A percentile compares a stretch with the other conserved stretches of the same genome.
phyloP scores from a whole-genome alignment of 2,113 vertebrate genomes.

The Corynorhinus townsendii region DNA sequence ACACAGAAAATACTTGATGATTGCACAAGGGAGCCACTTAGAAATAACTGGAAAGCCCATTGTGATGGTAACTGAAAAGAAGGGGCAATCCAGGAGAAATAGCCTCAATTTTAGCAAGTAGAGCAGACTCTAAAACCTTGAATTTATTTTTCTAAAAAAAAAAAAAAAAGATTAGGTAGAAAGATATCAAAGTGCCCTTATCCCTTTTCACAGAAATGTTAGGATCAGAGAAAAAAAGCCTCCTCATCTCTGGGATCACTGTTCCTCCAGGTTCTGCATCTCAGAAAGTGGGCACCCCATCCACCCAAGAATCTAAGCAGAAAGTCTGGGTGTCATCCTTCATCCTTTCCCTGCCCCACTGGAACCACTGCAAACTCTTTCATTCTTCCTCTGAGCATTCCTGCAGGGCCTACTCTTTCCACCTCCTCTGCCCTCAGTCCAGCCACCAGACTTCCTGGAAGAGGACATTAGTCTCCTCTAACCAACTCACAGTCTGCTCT shows the following conservation, averaged over 20 bases:
- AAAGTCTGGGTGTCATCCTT: background rate
- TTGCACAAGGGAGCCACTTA: background rate
- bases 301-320: background rate
- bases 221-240: background rate
- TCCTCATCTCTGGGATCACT: background rate
- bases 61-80: background rate
- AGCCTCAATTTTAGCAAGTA: background rate
- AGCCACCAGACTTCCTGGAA: background rate
- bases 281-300: background rate
- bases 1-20: background rate
- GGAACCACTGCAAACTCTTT: background rate
- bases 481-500: background rate
- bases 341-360: background rate
- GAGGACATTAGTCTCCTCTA: background rate
- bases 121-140: background rate
- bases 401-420: background rate
- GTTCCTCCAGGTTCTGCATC: background rate
- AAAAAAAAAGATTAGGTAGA: background rate
- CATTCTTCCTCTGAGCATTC: background rate
- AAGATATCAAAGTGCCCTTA: background rate
- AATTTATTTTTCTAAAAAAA: background rate
- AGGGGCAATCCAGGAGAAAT: background rate
- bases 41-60: background rate
- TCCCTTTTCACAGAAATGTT: background rate
- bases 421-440: background rate